Conservation (phyloP, 2,797 vertebrate species). For the Pristis pectinata region DNA sequence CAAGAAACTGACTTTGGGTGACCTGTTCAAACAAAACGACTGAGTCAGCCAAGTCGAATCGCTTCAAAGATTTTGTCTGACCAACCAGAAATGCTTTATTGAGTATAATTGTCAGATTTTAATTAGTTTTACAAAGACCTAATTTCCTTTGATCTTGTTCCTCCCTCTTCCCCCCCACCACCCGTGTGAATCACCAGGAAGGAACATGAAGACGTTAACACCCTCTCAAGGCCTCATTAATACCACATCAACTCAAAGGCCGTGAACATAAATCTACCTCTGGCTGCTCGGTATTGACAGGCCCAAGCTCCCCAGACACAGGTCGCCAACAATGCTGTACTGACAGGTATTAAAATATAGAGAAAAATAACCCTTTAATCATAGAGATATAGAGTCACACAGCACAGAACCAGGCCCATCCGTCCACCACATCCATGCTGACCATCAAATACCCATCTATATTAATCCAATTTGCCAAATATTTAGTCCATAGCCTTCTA, state of each 20-base stretch:
- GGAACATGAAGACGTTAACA: not conserved
- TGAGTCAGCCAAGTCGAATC: not conserved
- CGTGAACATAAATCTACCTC: not conserved
- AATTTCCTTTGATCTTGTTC: not conserved
- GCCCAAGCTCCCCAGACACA: not conserved
- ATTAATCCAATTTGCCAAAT: too few species aligned
- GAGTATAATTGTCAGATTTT: not conserved
- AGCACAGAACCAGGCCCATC: too few species aligned
- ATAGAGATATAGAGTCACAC: too few species aligned
- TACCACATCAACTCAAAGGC: not conserved
- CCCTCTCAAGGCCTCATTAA: not conserved
- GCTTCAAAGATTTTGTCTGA: not conserved
- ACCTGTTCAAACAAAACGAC: not conserved
- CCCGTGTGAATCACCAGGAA: not conserved
- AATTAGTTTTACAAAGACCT: not conserved
- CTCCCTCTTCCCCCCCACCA: not conserved
- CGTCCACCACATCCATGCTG: too few species aligned
- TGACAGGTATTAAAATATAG: not conserved
- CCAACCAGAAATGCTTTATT: not conserved
- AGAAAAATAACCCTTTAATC: not conserved
- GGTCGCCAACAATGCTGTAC: not conserved
- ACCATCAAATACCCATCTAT: too few species aligned
- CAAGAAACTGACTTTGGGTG: not conserved
- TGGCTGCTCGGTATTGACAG: not conserved
- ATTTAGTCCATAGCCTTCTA: too few species aligned